Conservation (phyloP, 2,888 invertebrate genomes). For the Ashinkailepas kermadecensis region DNA sequence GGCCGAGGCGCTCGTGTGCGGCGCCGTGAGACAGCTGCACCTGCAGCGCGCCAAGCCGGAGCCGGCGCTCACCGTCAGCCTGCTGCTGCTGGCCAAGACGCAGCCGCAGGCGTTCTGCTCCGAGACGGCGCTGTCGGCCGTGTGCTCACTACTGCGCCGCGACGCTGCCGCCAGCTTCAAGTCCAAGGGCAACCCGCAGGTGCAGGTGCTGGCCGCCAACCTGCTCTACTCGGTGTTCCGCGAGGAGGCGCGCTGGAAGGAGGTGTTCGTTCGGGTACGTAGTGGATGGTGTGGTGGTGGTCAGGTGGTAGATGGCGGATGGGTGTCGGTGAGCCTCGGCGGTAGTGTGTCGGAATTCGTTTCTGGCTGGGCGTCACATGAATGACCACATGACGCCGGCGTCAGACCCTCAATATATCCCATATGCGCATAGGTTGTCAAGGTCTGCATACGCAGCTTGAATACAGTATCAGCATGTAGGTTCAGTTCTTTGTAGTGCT, state of each 20-base stretch:
- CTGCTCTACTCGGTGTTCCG: slow-evolving; percentile 70
- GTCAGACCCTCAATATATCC: too few relatives aligned
- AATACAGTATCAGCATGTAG: too few relatives aligned
- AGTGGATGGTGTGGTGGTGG: too few relatives aligned
- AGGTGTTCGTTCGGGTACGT: slow-evolving; percentile 72
- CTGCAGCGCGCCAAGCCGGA: slow-evolving; percentile 76
- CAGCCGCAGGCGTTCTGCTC: slow-evolving; percentile 53
- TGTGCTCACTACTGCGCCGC: slow-evolving; percentile 71
- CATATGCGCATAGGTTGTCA: too few relatives aligned
- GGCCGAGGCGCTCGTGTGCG: slow-evolving; percentile 73
- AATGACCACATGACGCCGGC: too few relatives aligned
- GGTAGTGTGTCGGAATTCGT: too few relatives aligned
- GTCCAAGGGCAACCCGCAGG: slow-evolving; percentile 63
- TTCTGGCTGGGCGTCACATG: too few relatives aligned
- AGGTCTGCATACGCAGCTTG: too few relatives aligned
- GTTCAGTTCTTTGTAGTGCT: too few relatives aligned
- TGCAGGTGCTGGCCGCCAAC: slow-evolving; percentile 75
- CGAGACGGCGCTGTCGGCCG: slow-evolving; percentile 45
- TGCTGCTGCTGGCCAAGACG: slow-evolving; percentile 72
- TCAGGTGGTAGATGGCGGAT: too few relatives aligned
- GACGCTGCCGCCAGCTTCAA: slow-evolving; percentile 57
- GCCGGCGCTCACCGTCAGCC: slow-evolving; percentile 62
- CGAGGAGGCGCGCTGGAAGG: slow-evolving; percentile 83
- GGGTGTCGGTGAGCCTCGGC: too few relatives aligned
- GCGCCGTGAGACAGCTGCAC: slow-evolving; percentile 66